phyloP scores from a whole-genome alignment of 1,140 invertebrate genomes.

The Eulimnadia texana region DNA sequence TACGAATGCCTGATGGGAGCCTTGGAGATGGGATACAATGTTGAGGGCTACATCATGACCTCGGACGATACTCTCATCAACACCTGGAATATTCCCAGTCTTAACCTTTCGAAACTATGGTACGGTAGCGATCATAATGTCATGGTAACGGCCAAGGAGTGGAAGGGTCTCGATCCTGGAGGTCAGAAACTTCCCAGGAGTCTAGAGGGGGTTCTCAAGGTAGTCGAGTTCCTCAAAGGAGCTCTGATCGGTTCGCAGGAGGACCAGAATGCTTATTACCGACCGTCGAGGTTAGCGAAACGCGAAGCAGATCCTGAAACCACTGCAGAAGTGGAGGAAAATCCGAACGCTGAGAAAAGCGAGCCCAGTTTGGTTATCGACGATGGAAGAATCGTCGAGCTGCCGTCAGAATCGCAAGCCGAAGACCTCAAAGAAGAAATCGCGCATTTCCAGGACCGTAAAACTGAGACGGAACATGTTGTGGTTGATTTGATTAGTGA shows the following conservation, averaged over 20 bases:
- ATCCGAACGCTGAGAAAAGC: not conserved
- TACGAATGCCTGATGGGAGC: slow-evolving; percentile 28
- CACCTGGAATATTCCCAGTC: slow-evolving; percentile 21
- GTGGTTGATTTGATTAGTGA: no score
- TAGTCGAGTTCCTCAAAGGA: slow-evolving; percentile 12
- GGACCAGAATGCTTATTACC: slow-evolving; percentile 1
- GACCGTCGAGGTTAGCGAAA: slow-evolving; percentile 1
- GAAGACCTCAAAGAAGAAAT: no score
- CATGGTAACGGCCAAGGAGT: slow-evolving; percentile 20
- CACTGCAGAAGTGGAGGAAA: not conserved
- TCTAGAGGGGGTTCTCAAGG: slow-evolving; percentile 21
- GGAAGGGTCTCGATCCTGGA: slow-evolving; percentile 23
- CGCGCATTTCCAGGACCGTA: no score
- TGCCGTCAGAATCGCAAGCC: no score
- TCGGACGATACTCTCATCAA: slow-evolving; percentile 26
- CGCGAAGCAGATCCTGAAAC: not conserved
- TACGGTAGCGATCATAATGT: slow-evolving; percentile 20
- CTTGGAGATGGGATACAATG: slow-evolving; percentile 28
- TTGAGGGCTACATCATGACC: slow-evolving; percentile 26
- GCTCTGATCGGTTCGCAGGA: slow-evolving; percentile 12
- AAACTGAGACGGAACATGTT: no score
- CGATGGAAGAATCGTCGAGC: not conserved
- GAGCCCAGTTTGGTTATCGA: not conserved
- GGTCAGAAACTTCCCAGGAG: slow-evolving; percentile 24
- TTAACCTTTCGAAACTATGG: slow-evolving; percentile 24